phyloP scores from a whole-genome alignment of 2,797 vertebrate genomes.

The Peromyscus eremicus region DNA sequence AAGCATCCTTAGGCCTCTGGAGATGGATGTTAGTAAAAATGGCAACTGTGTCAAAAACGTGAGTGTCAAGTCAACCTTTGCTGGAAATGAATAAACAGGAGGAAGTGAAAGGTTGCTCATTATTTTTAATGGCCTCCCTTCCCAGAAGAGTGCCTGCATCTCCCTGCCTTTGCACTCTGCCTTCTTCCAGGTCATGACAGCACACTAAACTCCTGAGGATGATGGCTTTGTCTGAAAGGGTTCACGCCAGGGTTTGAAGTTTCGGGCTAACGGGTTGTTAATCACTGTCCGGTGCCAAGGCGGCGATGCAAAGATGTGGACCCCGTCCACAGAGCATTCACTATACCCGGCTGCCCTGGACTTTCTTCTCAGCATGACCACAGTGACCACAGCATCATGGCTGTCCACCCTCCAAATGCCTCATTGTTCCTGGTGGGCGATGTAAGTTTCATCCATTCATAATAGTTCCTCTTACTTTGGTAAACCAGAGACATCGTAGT shows the following conservation, averaged over 20 bases:
- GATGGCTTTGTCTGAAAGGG: conserved; percentile 91
- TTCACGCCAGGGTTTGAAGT: conserved; percentile 85
- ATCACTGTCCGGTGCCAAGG: conserved; percentile 76
- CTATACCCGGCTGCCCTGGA: background rate
- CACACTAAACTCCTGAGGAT: conserved; percentile 89
- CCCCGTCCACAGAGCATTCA: conserved; percentile 24
- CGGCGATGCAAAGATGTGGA: conserved; percentile 83
- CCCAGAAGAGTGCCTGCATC: conserved; percentile 91
- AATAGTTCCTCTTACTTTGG: background rate
- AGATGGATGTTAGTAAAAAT: conserved; percentile 84
- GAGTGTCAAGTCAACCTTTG: conserved; percentile 87
- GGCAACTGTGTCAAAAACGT: conserved; percentile 84
- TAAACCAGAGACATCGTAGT: background rate
- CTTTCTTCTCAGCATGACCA: background rate
- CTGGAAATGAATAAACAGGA: conserved; percentile 90
- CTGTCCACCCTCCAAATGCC: background rate
- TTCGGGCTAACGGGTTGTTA: conserved; percentile 77
- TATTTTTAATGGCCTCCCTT: conserved; percentile 95
- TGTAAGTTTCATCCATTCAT: background rate
- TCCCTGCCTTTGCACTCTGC: conserved; percentile 87
- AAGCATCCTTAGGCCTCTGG: conserved; percentile 80
- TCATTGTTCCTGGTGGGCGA: background rate
- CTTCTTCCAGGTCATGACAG: conserved; percentile 89
- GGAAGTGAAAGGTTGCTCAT: conserved; percentile 91
- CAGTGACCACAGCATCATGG: background rate